These are phyloP conservation scores for Amblyraja radiata DNA, from an alignment of 2,797 vertebrate genomes.

Conservation along the genomic window DNA sequence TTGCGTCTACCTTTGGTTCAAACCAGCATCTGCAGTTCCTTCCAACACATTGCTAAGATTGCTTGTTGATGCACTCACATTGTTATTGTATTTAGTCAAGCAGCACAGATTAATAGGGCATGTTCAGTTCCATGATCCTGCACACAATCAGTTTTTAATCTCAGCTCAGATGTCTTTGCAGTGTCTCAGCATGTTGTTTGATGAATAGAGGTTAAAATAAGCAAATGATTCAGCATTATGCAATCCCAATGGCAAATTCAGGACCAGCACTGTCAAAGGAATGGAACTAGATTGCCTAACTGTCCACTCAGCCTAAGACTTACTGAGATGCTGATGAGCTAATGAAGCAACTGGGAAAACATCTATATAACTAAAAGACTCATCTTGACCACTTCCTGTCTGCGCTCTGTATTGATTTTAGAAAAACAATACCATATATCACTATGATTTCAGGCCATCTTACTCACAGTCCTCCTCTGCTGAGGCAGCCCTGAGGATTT, in stretches of 20 bases:
- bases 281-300: constrained; percentile 5
- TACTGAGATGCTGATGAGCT: neutral
- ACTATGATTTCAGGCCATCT: too few species aligned
- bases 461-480: too few species aligned
- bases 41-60: too few species aligned
- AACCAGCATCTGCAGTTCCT: too few species aligned
- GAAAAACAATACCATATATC: too few species aligned
- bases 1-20: too few species aligned
- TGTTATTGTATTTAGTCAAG: neutral
- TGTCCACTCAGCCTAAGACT: constrained; percentile 18
- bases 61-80: neutral
- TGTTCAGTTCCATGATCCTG: neutral
- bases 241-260: constrained; percentile 20
- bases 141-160: constrained; percentile 6
- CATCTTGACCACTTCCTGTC: too few species aligned
- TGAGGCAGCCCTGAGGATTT: too few species aligned
- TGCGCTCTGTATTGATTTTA: too few species aligned
- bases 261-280: neutral
- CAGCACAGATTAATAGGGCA: neutral
- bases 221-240: neutral
- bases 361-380: too few species aligned
- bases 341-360: constrained; percentile 9
- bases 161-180: neutral
- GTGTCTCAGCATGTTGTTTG: neutral
- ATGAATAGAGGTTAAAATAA: neutral